Evolutionary conservation across 2,797 vertebrate species (phyloP).

Genomic region (Gadopsis marmoratus): DNA sequence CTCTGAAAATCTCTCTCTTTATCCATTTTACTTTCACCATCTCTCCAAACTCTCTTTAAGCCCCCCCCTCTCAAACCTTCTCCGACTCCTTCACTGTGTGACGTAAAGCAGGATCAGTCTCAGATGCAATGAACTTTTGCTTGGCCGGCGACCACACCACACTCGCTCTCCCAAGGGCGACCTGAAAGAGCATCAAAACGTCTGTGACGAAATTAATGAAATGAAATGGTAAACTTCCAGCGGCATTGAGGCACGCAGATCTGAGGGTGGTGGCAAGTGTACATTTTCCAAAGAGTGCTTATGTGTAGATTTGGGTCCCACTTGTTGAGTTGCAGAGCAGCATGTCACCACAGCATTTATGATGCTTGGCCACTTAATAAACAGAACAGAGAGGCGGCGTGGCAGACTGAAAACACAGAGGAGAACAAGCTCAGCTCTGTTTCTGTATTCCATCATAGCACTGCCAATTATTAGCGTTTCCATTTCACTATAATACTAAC

Average conservation of each 20-base stretch:
- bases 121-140: constrained; percentile 55
- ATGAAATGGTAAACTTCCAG: constrained; percentile 33
- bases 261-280: constrained; percentile 43
- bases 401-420: constrained; percentile 17
- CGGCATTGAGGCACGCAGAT: constrained; percentile 34
- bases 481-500: constrained; percentile 34
- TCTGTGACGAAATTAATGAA: constrained; percentile 37
- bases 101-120: constrained; percentile 44
- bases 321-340: constrained; percentile 47
- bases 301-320: constrained; percentile 32
- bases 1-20: constrained; percentile 34
- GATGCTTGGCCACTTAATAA: constrained; percentile 55
- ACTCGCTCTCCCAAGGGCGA: constrained; percentile 30
- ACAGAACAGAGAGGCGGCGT: constrained; percentile 47
- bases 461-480: constrained; percentile 60
- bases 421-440: constrained; percentile 69
- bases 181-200: constrained; percentile 50
- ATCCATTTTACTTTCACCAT: constrained; percentile 30
- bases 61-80: neutral
- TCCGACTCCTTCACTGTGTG: constrained; percentile 3
- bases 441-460: constrained; percentile 60
- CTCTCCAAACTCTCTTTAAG: constrained; percentile 7
- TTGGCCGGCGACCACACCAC: constrained; percentile 46
- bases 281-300: constrained; percentile 55
- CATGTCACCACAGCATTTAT: constrained; percentile 58